Evolutionary conservation across 2,888 invertebrate species (phyloP), one percentile per base, ranked within the genome.

Genomic region (Lasioglossum marginatum): DNA sequence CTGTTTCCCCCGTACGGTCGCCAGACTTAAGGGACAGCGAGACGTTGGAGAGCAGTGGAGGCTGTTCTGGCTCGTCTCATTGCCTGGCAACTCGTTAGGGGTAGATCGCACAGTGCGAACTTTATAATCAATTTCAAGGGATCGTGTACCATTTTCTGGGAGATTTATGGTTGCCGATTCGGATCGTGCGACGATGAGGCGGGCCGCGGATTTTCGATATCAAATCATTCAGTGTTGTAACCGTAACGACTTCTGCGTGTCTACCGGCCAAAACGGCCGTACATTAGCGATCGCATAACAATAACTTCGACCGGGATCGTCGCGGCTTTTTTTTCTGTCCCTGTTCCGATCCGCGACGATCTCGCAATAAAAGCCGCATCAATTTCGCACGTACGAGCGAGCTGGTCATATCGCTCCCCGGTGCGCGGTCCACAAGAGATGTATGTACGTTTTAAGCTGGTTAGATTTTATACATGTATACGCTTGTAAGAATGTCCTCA

Each of bases 381-480:
- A 63, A 68, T 81, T 82, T 81, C 40, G 81, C 83, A 78, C 52
- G 34, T 81, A 79, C 73, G 70, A 83, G 87, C 83, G 87, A 87
- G 83, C 79, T 79, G 81, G 77, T 84, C 71, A 78, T 77, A 86
- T 90, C 82, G 81, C 85, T 83, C 85, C 1, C 34, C 80, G 81
- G 78, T 79, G 79, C 83, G 80, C 81, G 90, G 87, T 81, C 86
- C 87, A 87, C 70, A 74, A 79, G 77, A 80, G 52, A 85, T 78
- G 77, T 88, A 85, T 78, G 77, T 88, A 88, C 77, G 82, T 90
- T 83, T 83, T 87, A 90, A 82, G 77, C 87, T 83, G 89, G 83
- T 85, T 89, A 89, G 79, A 89, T 90, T 90, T 90, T 90, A 86
- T 90, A 90, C 87, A 86, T 81, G 82, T 87, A 84, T 89, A 89